A percentile compares a stretch with the other conserved stretches of the same genome.
phyloP scores from a whole-genome alignment of 2,888 invertebrate species.

The Tiphia femorata region DNA sequence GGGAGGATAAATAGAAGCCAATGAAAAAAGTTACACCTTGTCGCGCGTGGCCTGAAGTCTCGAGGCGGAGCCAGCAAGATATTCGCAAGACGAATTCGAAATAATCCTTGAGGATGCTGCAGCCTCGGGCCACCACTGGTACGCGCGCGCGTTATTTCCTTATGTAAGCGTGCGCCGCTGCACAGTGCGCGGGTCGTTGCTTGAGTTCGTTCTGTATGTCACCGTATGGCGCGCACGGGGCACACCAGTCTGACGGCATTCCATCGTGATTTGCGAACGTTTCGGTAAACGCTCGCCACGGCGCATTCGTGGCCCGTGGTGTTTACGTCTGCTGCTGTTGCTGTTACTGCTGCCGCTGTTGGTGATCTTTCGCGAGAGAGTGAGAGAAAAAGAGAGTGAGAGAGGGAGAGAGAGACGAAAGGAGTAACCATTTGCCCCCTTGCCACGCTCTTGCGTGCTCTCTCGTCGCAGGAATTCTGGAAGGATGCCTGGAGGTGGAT shows the following conservation, averaged over 20 bases:
- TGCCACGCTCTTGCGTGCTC: too few relatives aligned
- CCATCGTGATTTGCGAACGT: slow-evolving; percentile 65
- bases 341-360: too few relatives aligned
- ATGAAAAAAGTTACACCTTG: too few relatives aligned
- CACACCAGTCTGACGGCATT: slow-evolving; percentile 64
- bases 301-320: slow-evolving; percentile 48
- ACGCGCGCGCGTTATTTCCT: slow-evolving; percentile 49
- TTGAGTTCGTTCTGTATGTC: slow-evolving; percentile 56
- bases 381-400: background rate
- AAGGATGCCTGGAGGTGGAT: too few relatives aligned
- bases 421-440: too few relatives aligned
- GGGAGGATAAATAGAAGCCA: too few relatives aligned
- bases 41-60: too few relatives aligned
- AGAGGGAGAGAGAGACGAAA: too few relatives aligned
- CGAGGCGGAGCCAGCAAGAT: too few relatives aligned
- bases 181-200: slow-evolving; percentile 51
- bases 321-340: slow-evolving; percentile 48
- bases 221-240: slow-evolving; percentile 53
- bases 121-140: background rate
- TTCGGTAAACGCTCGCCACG: slow-evolving; percentile 62
- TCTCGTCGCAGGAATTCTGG: too few relatives aligned
- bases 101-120: background rate
- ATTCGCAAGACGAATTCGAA: slow-evolving; percentile 10
- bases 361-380: background rate
- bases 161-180: slow-evolving; percentile 59